Percentiles rank a stretch among this genome's conserved stretches.
These are phyloP conservation scores for Mungos mungo DNA, from an alignment of 2,113 vertebrate species.

Conservation along the genomic window DNA sequence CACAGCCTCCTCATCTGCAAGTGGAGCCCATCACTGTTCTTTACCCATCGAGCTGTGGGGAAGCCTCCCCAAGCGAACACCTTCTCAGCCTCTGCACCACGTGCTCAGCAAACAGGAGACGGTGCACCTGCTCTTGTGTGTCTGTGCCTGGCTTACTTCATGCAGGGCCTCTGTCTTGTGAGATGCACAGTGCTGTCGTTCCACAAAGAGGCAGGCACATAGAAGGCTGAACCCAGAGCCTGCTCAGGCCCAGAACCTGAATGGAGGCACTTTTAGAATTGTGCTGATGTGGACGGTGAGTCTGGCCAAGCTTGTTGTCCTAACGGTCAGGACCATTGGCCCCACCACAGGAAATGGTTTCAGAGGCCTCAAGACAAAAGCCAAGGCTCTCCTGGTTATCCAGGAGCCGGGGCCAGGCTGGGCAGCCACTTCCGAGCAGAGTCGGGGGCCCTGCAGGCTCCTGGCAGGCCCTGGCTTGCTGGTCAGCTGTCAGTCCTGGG, in stretches of 20 bases:
- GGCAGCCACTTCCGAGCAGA: neutral
- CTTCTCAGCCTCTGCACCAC: neutral
- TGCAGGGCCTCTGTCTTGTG: neutral
- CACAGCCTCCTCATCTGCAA: too few relatives aligned
- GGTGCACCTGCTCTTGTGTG: rapidly evolving
- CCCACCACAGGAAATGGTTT: neutral
- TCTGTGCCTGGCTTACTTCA: neutral
- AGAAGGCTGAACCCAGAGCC: neutral
- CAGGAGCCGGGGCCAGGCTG: neutral
- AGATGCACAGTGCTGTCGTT: neutral
- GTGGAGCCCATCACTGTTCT: neutral
- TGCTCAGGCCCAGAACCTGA: neutral
- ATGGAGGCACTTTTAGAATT: rapidly evolving
- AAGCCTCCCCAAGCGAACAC: neutral
- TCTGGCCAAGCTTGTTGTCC: neutral
- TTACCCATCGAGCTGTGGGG: neutral
- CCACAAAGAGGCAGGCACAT: rapidly evolving
- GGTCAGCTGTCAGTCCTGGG: neutral
- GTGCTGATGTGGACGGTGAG: rapidly evolving
- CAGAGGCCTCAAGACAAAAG: neutral
- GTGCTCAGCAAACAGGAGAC: neutral
- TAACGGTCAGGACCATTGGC: rapidly evolving
- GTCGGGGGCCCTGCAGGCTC: neutral
- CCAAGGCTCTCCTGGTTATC: neutral
- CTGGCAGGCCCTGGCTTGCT: neutral